A percentile compares a stretch with the other conserved stretches of the same genome.
These are phyloP conservation scores for Drosophila nigritarsus DNA, from an alignment of 2,888 invertebrate species.

Conservation along the genomic window DNA sequence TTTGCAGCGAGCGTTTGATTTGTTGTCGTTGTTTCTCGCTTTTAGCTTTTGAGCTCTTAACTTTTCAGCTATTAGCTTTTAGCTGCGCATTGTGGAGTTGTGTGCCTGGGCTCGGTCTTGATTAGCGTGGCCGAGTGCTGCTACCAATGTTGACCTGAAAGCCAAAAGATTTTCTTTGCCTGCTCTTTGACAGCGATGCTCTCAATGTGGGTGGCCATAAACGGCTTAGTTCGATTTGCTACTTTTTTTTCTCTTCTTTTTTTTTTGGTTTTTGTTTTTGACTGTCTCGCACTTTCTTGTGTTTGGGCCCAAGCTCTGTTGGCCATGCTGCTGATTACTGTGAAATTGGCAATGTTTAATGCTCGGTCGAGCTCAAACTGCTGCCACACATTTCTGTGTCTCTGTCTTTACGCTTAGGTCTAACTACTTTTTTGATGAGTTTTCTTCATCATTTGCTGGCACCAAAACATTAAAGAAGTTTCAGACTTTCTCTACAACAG, in stretches of 20 bases:
- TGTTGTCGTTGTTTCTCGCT: conserved; percentile 48
- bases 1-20: conserved; percentile 73
- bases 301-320: conserved; percentile 47
- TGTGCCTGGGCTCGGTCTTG: conserved; percentile 33
- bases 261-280: not conserved
- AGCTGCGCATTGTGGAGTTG: conserved; percentile 36
- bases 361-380: conserved; percentile 42
- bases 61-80: conserved; percentile 39
- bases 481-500: conserved; percentile 60
- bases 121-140: conserved; percentile 71
- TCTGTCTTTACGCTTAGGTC: conserved; percentile 49
- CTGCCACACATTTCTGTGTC: conserved; percentile 54
- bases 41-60: conserved; percentile 23
- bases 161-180: conserved; percentile 47
- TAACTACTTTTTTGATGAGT: conserved; percentile 74
- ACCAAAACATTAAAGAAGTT: conserved; percentile 39
- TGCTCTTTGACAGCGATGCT: conserved; percentile 46
- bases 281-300: conserved; percentile 30
- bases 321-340: conserved; percentile 69
- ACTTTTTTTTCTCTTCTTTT: conserved; percentile 34
- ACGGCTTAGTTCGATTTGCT: conserved; percentile 72
- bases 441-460: conserved; percentile 52
- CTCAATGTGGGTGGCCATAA: conserved; percentile 76
- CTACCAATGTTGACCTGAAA: conserved; percentile 68
- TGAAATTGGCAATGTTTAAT: conserved; percentile 78